Evolutionary conservation across 1,140 invertebrate species (phyloP), one percentile per base, ranked within the genome.

Genomic region (Latrodectus geometricus): DNA sequence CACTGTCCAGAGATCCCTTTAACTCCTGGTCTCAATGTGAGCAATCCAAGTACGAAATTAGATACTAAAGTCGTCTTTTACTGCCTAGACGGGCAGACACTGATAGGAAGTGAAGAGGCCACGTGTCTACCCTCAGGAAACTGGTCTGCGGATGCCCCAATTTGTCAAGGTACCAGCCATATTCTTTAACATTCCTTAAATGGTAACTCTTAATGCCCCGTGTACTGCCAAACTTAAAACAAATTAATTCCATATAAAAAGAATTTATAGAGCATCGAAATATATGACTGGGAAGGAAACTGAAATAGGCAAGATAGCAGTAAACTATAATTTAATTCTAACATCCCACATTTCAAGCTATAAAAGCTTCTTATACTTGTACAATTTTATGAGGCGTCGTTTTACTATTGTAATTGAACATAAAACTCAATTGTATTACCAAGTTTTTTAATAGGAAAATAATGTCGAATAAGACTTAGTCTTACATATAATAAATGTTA

Each of bases 51-150:
- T 84, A 96, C 95, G 0, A 94, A 94, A 90, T 93, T 97, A 90
- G 95, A 95, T 89, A 94, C 95, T 0, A 93, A 93, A 89, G 93
- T 96, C 70, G 92, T 93, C 75, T 95, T 97, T 91, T 94, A 93
- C 4, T 97, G 96, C 90, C 92, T 93, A n/a, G 95, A 95, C 89
- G 95, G 95, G n/a, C 96, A 96, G 90, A 93, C 94, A 4, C 91
- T 97, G 20, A 94, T 96, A 65, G 96, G 96, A 9, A 93, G 94
- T 11, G 92, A 94, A 23, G 93, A 94, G 88, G 92, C 96, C 8
- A 91, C 92, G 73, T 97, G 96, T 91, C 90, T 95, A 21, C 95
- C 95, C 11, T 95, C 95, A 76, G 95, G 95, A 21, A 96, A 95
- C 90, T 97, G 96, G 96, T 96, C 94, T 89, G 93, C 94, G 5